Evolutionary conservation across 1,140 invertebrate genomes (phyloP).

Genomic region (Oscheius sp.): DNA sequence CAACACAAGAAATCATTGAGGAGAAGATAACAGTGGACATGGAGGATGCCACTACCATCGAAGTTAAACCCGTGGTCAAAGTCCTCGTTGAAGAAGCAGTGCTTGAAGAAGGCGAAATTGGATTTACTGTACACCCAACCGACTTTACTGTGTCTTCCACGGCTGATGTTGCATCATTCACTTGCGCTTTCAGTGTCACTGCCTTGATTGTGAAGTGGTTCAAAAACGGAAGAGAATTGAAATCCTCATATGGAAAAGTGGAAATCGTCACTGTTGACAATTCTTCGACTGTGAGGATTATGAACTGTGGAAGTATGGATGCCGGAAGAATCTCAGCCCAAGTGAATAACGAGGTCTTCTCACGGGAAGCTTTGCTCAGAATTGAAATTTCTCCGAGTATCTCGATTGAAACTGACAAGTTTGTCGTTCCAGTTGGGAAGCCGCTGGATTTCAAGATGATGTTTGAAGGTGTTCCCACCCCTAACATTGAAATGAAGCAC

Average conservation of each 20-base stretch:
- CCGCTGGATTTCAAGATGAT: constrained; percentile 22
- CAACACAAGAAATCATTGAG: not conserved
- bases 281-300: not conserved
- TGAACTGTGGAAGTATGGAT: not conserved
- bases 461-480: constrained; percentile 19
- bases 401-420: not conserved
- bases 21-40: not conserved
- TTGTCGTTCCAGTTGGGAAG: constrained; percentile 23
- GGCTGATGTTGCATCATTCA: too few species aligned
- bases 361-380: not conserved
- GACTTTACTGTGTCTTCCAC: too few species aligned
- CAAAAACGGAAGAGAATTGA: constrained; percentile 17
- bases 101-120: too few species aligned
- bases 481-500: constrained; percentile 14
- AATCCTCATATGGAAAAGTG: constrained; percentile 11
- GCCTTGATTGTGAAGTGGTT: constrained; percentile 24
- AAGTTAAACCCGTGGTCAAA: too few species aligned
- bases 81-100: too few species aligned
- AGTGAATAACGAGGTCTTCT: constrained; percentile 14
- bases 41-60: not conserved
- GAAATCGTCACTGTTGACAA: constrained; percentile 11
- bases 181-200: not conserved
- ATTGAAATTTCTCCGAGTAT: constrained; percentile 16
- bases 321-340: constrained; percentile 15
- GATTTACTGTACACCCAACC: too few species aligned